Conservation (phyloP, 2,113 vertebrate species). For the Glaucomys volans region DNA sequence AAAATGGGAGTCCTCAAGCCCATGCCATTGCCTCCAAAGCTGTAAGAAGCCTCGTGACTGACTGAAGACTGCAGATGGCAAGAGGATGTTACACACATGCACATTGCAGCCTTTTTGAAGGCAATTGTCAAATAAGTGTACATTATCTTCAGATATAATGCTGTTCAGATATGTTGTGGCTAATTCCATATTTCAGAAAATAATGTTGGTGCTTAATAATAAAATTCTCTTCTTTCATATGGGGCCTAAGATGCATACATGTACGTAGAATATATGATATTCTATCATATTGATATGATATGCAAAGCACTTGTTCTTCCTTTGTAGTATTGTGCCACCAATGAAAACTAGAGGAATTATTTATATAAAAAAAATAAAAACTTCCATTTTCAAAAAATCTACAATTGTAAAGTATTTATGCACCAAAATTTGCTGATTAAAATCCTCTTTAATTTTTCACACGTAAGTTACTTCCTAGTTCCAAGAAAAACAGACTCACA, state of each 20-base stretch:
- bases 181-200: constrained; percentile 11
- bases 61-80: neutral
- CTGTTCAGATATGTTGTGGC: neutral
- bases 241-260: neutral
- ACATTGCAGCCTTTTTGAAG: neutral
- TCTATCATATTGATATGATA: neutral
- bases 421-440: neutral
- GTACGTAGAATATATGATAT: neutral
- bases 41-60: neutral
- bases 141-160: neutral
- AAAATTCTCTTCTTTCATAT: neutral
- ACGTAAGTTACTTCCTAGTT: neutral
- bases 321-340: neutral
- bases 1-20: neutral
- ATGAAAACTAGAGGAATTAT: neutral
- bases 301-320: neutral
- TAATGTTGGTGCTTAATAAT: neutral
- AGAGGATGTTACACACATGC: neutral
- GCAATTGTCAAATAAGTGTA: neutral
- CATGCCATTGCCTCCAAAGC: neutral
- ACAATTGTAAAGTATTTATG: neutral
- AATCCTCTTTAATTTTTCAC: neutral
- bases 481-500: neutral
- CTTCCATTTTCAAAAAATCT: neutral
- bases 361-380: neutral